These are phyloP conservation scores for Decapterus maruadsi DNA, from an alignment of 2,797 vertebrate genomes.

Conservation along the genomic window DNA sequence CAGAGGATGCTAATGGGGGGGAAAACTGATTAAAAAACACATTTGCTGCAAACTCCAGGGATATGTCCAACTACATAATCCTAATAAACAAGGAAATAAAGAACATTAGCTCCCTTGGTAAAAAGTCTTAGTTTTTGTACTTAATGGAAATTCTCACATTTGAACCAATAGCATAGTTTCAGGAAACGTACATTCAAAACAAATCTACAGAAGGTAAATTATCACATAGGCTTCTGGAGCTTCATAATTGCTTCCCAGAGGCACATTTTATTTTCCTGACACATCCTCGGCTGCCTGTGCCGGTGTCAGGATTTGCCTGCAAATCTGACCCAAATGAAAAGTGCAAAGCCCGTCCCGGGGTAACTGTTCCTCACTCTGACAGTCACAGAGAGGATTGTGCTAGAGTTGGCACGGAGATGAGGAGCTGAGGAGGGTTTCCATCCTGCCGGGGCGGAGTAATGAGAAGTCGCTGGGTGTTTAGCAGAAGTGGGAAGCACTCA, in stretches of 20 bases:
- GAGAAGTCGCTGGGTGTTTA: slow-evolving; percentile 10
- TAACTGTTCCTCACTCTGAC: neutral
- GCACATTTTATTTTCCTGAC: neutral
- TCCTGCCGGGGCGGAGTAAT: neutral
- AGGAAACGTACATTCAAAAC: slow-evolving; percentile 1
- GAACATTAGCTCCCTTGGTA: neutral
- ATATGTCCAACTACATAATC: neutral
- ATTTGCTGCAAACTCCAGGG: too few species aligned
- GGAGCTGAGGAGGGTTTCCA: slow-evolving; percentile 7
- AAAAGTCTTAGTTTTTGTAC: neutral
- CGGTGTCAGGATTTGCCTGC: slow-evolving; percentile 11
- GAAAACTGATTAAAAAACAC: too few species aligned
- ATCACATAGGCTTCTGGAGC: neutral
- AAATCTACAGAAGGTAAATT: slow-evolving; percentile 5
- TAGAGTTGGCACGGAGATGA: neutral
- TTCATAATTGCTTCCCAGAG: slow-evolving; percentile 37
- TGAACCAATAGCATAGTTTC: neutral
- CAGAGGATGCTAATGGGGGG: too few species aligned
- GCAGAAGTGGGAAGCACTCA: slow-evolving; percentile 1
- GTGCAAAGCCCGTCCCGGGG: neutral
- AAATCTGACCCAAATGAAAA: slow-evolving; percentile 25
- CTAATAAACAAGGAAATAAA: neutral
- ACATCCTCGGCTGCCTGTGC: neutral
- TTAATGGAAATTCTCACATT: slow-evolving; percentile 27
- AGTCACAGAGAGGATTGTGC: neutral